Percentiles rank a stretch among this genome's conserved stretches.
Conservation (phyloP, 2,113 vertebrate species). For the Calonectris borealis region DNA sequence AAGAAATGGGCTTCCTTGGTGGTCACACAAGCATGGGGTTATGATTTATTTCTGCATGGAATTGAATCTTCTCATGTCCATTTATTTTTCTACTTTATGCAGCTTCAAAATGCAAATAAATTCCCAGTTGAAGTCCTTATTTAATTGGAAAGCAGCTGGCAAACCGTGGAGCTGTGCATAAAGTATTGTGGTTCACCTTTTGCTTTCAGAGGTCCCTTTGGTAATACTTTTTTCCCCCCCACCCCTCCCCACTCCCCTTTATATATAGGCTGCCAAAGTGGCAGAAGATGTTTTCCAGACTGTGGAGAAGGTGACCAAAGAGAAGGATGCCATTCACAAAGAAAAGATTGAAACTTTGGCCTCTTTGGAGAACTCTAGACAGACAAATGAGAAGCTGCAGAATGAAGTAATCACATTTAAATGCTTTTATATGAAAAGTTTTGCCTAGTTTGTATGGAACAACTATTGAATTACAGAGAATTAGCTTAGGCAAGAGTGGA, state of each 20-base stretch:
- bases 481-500: not conserved
- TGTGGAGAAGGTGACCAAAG: slow-evolving; percentile 82
- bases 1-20: not conserved
- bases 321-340: slow-evolving; percentile 73
- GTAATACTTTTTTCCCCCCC: not conserved
- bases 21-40: not conserved
- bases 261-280: slow-evolving; percentile 76
- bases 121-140: not conserved
- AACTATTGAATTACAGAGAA: not conserved
- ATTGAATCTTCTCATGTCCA: not conserved
- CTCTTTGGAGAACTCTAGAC: slow-evolving; percentile 77
- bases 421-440: not conserved
- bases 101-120: not conserved
- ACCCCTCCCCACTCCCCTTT: not conserved
- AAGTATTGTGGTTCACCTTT: not conserved
- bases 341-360: slow-evolving; percentile 78
- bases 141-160: not conserved
- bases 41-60: not conserved
- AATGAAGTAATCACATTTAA: slow-evolving; percentile 79
- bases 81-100: not conserved
- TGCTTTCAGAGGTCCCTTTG: not conserved
- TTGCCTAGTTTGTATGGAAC: not conserved
- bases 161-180: not conserved
- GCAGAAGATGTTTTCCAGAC: slow-evolving; percentile 81
- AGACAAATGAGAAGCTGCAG: slow-evolving; percentile 80